These are phyloP conservation scores for Drosophila parabipectinata DNA, from an alignment of 1,140 invertebrate genomes.

Conservation along the genomic window DNA sequence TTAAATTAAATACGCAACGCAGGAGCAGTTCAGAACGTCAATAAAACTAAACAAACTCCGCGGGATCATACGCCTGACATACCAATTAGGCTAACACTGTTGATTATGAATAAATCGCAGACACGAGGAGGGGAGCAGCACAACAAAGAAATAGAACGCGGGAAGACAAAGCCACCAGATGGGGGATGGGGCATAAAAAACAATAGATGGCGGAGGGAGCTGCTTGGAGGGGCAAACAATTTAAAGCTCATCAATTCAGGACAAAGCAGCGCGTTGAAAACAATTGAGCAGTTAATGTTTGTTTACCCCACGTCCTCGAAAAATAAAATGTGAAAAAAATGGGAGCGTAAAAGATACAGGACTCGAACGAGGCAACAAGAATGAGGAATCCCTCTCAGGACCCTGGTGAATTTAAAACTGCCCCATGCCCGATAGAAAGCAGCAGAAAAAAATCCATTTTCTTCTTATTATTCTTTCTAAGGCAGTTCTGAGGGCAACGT, in stretches of 20 bases:
- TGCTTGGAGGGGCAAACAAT: constrained; percentile 40
- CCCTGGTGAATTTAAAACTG: constrained; percentile 48
- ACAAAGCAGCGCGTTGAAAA: constrained; percentile 70
- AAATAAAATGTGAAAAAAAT: constrained; percentile 28
- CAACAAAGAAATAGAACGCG: constrained; percentile 3
- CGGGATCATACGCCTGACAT: constrained; percentile 28
- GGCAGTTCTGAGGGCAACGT: constrained; percentile 26
- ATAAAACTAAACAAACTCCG: constrained; percentile 40
- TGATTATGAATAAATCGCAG: constrained; percentile 70
- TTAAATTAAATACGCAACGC: neutral
- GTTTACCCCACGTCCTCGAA: constrained; percentile 60
- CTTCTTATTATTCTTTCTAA: constrained; percentile 1
- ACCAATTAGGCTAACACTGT: constrained; percentile 59
- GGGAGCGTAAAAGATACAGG: neutral
- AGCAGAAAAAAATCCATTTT: constrained; percentile 40
- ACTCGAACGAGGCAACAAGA: constrained; percentile 8
- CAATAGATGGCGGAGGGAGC: neutral
- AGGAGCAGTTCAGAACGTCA: constrained; percentile 13
- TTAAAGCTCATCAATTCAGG: constrained; percentile 79
- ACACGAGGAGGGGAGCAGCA: constrained; percentile 23
- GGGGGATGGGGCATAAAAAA: neutral
- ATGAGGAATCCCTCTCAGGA: neutral
- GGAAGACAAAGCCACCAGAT: constrained; percentile 8
- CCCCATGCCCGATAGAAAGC: neutral
- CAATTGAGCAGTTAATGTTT: constrained; percentile 79